These are phyloP conservation scores for Nasonia vitripennis DNA, from an alignment of 1,140 invertebrate species.

Conservation along the genomic window DNA sequence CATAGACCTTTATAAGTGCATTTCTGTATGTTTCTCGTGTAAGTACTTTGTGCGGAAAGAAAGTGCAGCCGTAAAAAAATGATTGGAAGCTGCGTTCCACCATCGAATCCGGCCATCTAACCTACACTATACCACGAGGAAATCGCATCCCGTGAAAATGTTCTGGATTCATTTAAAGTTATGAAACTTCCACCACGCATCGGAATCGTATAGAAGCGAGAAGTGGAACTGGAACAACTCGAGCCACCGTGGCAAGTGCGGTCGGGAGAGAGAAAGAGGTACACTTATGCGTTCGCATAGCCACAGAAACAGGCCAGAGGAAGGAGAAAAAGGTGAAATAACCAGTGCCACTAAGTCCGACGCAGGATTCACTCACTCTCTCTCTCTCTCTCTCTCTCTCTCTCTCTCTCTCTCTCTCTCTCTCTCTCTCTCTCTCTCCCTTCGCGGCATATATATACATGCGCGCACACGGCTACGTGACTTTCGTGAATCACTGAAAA, in stretches of 20 bases:
- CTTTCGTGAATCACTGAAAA: conserved; percentile 50
- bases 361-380: too few species aligned
- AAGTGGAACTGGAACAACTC: neutral
- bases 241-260: neutral
- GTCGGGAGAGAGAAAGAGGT: neutral
- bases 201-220: conserved; percentile 13
- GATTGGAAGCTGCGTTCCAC: neutral
- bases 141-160: conserved; percentile 35
- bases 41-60: neutral
- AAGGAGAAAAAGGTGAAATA: neutral
- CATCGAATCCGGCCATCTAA: neutral
- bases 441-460: conserved; percentile 3
- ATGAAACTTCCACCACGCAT: conserved; percentile 39
- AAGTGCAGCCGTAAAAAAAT: too few species aligned
- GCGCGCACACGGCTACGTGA: conserved; percentile 55
- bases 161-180: conserved; percentile 42
- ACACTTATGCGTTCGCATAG: neutral
- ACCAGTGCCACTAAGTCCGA: too few species aligned
- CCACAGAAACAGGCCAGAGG: neutral
- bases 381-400: too few species aligned
- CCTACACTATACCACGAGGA: neutral
- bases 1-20: neutral
- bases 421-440: too few species aligned
- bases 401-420: too few species aligned
- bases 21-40: neutral